Evolutionary conservation across 2,888 invertebrate genomes (phyloP).

Genomic region (Drosophila emarginata): DNA sequence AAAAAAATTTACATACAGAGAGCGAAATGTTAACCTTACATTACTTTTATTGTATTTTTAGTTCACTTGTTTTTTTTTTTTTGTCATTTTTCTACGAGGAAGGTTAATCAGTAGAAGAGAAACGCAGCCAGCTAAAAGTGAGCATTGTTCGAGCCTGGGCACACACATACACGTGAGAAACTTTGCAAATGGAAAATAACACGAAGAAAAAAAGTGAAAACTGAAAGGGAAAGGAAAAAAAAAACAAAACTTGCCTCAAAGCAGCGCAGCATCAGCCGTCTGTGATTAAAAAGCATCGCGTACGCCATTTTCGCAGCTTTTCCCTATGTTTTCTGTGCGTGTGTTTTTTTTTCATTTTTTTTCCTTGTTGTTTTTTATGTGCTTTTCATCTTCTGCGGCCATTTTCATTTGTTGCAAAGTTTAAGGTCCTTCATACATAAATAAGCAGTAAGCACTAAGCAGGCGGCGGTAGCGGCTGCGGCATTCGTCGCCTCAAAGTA

Average conservation of each 20-base stretch:
- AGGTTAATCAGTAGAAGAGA: slow-evolving; percentile 26
- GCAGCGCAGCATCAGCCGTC: slow-evolving; percentile 32
- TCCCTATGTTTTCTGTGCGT: slow-evolving; percentile 27
- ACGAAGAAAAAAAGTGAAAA: slow-evolving; percentile 14
- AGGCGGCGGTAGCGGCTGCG: slow-evolving; percentile 45
- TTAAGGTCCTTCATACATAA: slow-evolving; percentile 78
- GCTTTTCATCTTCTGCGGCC: slow-evolving; percentile 43
- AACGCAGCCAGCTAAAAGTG: slow-evolving; percentile 49
- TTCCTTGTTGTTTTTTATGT: slow-evolving; percentile 21
- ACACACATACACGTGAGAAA: slow-evolving; percentile 59
- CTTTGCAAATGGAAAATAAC: slow-evolving; percentile 52
- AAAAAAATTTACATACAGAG: slow-evolving; percentile 25
- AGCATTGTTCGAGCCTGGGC: slow-evolving; percentile 50
- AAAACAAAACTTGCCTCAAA: slow-evolving; percentile 40
- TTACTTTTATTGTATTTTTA: slow-evolving; percentile 18
- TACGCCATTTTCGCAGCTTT: slow-evolving; percentile 36
- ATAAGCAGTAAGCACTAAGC: slow-evolving; percentile 68
- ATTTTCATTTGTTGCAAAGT: slow-evolving; percentile 74
- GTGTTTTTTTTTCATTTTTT: slow-evolving; percentile 20
- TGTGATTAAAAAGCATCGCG: slow-evolving; percentile 63
- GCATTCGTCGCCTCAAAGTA: slow-evolving; percentile 60
- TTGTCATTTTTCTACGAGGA: slow-evolving; percentile 53
- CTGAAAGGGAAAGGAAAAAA: background rate
- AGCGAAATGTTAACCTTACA: slow-evolving; percentile 62
- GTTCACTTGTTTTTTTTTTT: slow-evolving; percentile 23